Base-by-base conservation (phyloP, 1,140 invertebrate genomes). In the Megalonaias nervosa region DNA sequence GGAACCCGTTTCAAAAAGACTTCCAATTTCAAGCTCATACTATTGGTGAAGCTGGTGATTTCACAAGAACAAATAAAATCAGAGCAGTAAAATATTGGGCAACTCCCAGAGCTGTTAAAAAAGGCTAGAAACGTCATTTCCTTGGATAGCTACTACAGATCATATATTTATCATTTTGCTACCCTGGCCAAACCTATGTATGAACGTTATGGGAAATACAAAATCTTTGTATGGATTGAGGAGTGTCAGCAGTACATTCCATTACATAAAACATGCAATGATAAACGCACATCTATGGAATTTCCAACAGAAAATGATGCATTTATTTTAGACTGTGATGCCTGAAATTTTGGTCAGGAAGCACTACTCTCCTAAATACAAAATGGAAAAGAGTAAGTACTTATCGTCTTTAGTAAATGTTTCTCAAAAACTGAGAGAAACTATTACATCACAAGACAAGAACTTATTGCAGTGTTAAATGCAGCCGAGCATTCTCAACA, bases 381-480 rank as follows among this genome's bases (percentile, higher is more conserved):
- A 60, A 80, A 90, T n/a, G 91, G 94, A 84, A 79, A 86, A 77
- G 90, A 91, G 16, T 93, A 93, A 81, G 86, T 83, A 72, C 71
- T 76, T n/a, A n/a, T n/a, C n/a, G n/a, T n/a, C n/a, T n/a, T n/a
- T n/a, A n/a, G n/a, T n/a, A n/a, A n/a, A n/a, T 3, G n/a, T n/a
- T n/a, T n/a, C n/a, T n/a, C n/a, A n/a, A n/a, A n/a, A n/a, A n/a
- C n/a, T n/a, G n/a, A n/a, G n/a, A n/a, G n/a, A n/a, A n/a, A n/a
- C n/a, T n/a, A n/a, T n/a, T n/a, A n/a, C n/a, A n/a, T n/a, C n/a
- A 86, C 84, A 12, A 48, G 81, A 23, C 82, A 80, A 72, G 83
- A 87, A 72, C 69, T 87, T 5, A 71, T 85, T 19, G 83, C 83
- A 15, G 78, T 84, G 13, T 68, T 85, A n/a, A 21, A 48, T 55